These are phyloP conservation scores for Nezara viridula DNA, from an alignment of 2,888 invertebrate species.

Conservation along the genomic window DNA sequence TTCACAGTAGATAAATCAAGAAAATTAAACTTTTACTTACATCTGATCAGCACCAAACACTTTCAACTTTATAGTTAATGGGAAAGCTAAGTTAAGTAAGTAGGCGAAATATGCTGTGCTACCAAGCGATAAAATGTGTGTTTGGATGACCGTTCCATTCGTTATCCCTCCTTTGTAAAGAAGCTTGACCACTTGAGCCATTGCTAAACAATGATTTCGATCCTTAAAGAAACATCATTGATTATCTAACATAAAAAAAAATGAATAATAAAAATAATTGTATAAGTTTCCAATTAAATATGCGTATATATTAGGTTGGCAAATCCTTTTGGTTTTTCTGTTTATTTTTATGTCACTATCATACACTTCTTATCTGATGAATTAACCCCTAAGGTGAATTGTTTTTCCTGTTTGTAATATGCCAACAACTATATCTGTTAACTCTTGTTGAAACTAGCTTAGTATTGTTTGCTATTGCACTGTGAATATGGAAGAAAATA, in stretches of 20 bases:
- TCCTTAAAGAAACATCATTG: neutral
- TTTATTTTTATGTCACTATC: no score
- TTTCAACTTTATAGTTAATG: neutral
- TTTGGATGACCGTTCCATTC: neutral
- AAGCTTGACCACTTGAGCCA: neutral
- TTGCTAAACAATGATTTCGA: conserved; percentile 17
- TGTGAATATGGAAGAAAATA: no score
- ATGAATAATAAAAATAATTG: neutral
- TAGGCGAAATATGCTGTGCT: neutral
- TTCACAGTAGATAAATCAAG: no score
- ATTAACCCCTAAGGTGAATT: no score
- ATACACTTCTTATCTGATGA: no score
- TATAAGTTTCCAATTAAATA: no score
- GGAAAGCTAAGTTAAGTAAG: neutral
- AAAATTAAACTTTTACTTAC: neutral
- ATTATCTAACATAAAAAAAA: neutral
- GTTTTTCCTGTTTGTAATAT: no score
- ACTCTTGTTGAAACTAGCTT: no score
- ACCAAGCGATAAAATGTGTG: neutral
- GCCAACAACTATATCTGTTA: no score
- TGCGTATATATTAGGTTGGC: no score
- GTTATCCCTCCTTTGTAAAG: neutral
- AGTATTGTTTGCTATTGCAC: no score
- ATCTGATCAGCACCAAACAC: conserved; percentile 32
- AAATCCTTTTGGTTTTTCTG: no score